Base-by-base conservation (phyloP, 1,140 invertebrate species). In the Gryon sp. region DNA sequence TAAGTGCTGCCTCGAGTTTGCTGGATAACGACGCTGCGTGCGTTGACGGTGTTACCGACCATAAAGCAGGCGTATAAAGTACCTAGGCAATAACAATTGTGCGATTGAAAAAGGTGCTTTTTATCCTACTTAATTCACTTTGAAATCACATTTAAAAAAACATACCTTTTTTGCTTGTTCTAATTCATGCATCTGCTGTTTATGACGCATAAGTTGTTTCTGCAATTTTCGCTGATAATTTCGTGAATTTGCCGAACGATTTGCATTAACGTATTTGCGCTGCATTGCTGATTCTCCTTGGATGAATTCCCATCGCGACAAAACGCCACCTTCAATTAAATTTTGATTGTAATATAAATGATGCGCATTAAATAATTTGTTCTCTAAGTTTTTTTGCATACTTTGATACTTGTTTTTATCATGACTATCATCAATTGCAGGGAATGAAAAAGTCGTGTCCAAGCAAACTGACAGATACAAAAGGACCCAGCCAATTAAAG, bases 221-320 rank as follows among this genome's bases (percentile, higher is more conserved):
- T 94, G 93, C 46, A 94, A 87, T 80, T 92, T 93, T 63, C 93
- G 90, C 8, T 92, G 89, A 80, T 93, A 93, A 84, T 86, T 82
- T 80, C 90, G 70, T 55, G 90, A 87, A 73, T 88, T 88, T 68
- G 82, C 80, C 3, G 84, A 84, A 60, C 78, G 86, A 83, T 65
- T 90, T 38, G 75, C 86, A 70, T 78, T 86, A 1, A 89, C 87
- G 53, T 89, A 90, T 73, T 90, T 91, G 14, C 89, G 86, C 69
- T 92, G 91, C 79, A 92, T 90, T n/a, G 91, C 90, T 8, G 90
- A 89, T 84, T 93, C 93, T 46, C 93, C 93, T 74, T 94, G 93
- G 78, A 96, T 93, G 86, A 95, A 96, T 83, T 95, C 94, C 95
- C 95, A 96, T 45, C 94, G 89, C 5, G 90, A 90, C 3, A 87